Conservation (phyloP, 2,113 vertebrate genomes). For the Sturnira hondurensis region DNA sequence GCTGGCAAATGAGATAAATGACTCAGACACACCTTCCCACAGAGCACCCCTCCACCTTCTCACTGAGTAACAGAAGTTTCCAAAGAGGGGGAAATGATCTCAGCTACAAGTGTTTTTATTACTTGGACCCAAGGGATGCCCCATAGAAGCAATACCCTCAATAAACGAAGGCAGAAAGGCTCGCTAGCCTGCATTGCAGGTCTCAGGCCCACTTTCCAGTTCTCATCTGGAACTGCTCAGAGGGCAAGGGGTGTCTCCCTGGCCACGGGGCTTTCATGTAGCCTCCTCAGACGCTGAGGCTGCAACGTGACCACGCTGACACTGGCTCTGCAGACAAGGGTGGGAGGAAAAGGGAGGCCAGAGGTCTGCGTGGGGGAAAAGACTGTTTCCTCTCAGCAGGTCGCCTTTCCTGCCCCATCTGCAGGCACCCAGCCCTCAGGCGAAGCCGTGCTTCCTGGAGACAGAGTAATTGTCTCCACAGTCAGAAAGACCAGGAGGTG, state of each 20-base stretch:
- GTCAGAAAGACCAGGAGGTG: neutral
- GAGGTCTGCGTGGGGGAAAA: neutral
- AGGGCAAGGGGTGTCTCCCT: neutral
- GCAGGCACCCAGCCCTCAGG: neutral
- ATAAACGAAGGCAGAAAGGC: too few relatives aligned
- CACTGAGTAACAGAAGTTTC: neutral
- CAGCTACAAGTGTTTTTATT: neutral
- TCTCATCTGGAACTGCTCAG: neutral
- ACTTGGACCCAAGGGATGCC: neutral
- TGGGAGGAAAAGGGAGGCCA: slow-evolving; percentile 48
- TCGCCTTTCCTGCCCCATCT: slow-evolving; percentile 24
- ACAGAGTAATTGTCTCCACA: neutral
- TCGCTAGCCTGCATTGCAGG: accelerated
- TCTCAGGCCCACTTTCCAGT: neutral
- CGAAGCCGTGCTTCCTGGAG: neutral
- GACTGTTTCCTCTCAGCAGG: slow-evolving; percentile 19
- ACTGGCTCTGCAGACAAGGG: neutral
- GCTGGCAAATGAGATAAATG: neutral
- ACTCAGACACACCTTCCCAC: neutral
- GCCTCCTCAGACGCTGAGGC: neutral
- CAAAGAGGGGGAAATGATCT: neutral
- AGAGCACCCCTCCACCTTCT: neutral
- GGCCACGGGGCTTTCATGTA: neutral
- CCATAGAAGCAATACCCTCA: neutral
- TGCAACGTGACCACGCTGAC: neutral